These are phyloP conservation scores for Pagetopsis macropterus DNA, from an alignment of 2,797 vertebrate species.

Conservation along the genomic window DNA sequence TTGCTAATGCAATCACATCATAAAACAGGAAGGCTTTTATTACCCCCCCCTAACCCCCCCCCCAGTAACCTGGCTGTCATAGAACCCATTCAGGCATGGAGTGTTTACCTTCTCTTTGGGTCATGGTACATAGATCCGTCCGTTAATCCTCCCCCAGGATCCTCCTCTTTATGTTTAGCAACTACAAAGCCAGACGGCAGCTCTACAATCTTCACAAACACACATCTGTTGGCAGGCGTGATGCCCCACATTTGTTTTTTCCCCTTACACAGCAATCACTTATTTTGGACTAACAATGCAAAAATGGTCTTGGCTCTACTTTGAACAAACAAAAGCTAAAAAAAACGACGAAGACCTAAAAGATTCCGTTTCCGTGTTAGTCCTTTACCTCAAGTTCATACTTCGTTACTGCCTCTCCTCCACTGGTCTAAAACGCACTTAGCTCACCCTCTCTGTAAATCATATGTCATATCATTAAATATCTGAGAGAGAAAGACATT, in stretches of 20 bases:
- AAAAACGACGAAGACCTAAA: background rate
- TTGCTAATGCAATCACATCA: background rate
- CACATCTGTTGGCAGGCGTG: background rate
- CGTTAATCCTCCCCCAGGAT: background rate
- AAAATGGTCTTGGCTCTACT: background rate
- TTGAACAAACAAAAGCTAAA: background rate
- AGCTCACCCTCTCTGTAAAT: background rate
- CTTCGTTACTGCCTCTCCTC: background rate
- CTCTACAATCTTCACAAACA: background rate
- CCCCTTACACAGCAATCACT: background rate
- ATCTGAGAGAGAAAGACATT: background rate
- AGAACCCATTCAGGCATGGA: background rate
- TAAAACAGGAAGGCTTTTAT: background rate
- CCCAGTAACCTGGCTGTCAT: background rate
- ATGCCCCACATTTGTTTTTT: background rate
- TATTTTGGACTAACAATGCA: background rate
- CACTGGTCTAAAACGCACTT: no score
- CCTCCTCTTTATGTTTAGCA: background rate
- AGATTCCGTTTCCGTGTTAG: background rate
- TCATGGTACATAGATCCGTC: no score
- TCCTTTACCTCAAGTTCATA: background rate
- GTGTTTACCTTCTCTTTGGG: background rate
- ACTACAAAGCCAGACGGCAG: background rate
- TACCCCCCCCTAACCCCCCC: background rate
- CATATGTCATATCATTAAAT: background rate